Evolutionary conservation across 2,888 invertebrate species (phyloP).

Genomic region (Pristionchus fissidentatus): DNA sequence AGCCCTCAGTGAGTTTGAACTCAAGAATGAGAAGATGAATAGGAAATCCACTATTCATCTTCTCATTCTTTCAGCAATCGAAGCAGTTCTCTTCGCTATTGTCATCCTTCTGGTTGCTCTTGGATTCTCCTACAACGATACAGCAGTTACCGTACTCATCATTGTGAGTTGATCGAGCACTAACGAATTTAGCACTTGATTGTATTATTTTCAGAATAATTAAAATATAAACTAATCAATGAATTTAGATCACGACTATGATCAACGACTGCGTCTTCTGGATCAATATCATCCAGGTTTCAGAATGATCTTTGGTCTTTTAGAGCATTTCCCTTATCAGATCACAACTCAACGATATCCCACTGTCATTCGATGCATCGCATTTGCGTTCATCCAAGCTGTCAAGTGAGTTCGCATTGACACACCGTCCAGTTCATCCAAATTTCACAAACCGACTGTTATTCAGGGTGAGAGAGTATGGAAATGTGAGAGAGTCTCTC

Average conservation of each 20-base stretch:
- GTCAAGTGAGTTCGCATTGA: conserved; percentile 55
- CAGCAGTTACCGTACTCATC: conserved; percentile 60
- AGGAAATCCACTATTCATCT: not conserved
- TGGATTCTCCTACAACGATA: conserved; percentile 53
- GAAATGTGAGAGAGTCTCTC: not conserved
- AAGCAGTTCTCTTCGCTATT: conserved; percentile 60
- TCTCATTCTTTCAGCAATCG: conserved; percentile 49
- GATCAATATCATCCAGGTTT: conserved; percentile 69
- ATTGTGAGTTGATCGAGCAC: conserved; percentile 53
- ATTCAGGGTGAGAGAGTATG: not conserved
- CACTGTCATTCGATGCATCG: conserved; percentile 72
- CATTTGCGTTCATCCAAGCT: conserved; percentile 70
- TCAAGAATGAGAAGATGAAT: not conserved
- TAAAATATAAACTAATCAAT: not conserved
- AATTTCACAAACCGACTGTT: not conserved
- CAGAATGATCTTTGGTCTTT: not conserved
- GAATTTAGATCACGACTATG: conserved; percentile 57
- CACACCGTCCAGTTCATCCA: not conserved
- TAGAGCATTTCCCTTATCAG: not conserved
- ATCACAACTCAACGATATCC: conserved; percentile 71
- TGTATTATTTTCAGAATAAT: not conserved
- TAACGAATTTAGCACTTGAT: no score
- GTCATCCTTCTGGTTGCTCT: conserved; percentile 61
- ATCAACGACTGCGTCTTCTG: conserved; percentile 72
- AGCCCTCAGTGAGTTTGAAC: conserved; percentile 57